These are phyloP conservation scores for Hymenochirus boettgeri DNA, from an alignment of 2,113 vertebrate genomes.

Conservation along the genomic window DNA sequence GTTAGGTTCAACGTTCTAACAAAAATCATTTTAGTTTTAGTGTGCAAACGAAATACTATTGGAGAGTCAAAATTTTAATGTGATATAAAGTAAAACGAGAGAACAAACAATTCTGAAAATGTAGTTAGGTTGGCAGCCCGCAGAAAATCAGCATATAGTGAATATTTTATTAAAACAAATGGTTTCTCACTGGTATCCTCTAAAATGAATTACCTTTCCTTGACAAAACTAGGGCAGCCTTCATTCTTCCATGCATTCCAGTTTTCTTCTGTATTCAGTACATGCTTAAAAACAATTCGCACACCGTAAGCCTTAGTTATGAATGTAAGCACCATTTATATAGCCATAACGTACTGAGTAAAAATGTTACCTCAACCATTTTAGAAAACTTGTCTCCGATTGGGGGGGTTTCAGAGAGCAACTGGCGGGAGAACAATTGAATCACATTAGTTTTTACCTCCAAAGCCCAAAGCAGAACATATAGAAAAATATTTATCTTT, in stretches of 20 bases:
- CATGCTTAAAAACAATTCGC: slow-evolving; percentile 69
- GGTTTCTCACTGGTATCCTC: too few relatives aligned
- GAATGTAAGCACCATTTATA: background rate
- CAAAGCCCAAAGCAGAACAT: too few relatives aligned
- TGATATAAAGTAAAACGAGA: too few relatives aligned
- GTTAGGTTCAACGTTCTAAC: too few relatives aligned
- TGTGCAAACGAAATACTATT: too few relatives aligned
- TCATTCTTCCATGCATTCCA: slow-evolving; percentile 98
- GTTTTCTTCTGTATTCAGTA: slow-evolving; percentile 95
- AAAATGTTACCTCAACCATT: slow-evolving; percentile 85
- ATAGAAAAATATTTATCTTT: background rate
- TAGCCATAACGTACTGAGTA: background rate
- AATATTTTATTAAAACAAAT: too few relatives aligned
- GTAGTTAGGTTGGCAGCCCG: too few relatives aligned
- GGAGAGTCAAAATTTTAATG: too few relatives aligned
- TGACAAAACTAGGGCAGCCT: slow-evolving; percentile 95
- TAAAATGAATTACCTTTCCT: slow-evolving; percentile 81
- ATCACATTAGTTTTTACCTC: background rate
- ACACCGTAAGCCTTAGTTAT: background rate
- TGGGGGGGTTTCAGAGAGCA: slow-evolving; percentile 91
- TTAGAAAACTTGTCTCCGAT: slow-evolving; percentile 89
- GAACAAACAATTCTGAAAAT: too few relatives aligned
- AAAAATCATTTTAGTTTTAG: too few relatives aligned
- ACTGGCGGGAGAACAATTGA: slow-evolving; percentile 54
- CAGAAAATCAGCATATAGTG: too few relatives aligned